Base-by-base conservation (phyloP, 2,797 vertebrate genomes). In the Peromyscus nudipes region DNA sequence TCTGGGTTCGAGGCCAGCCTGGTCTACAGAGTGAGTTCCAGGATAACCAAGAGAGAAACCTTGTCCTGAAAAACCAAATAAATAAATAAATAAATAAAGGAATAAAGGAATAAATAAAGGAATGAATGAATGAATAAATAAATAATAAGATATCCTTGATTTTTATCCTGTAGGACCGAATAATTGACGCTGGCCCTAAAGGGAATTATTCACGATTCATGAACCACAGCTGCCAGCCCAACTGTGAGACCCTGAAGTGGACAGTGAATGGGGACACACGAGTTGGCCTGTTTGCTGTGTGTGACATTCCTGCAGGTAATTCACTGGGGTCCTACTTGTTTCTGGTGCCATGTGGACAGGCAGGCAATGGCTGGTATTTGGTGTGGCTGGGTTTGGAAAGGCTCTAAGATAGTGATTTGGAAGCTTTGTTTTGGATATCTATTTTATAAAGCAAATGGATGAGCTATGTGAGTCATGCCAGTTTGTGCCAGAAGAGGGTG, bases 161-260 rank as follows among this genome's bases (percentile, higher is more conserved):
- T 12, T 43, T 17, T n/a, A 29, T 76, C 76, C 96, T 95, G 25
- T 93, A 99, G 99, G 99, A 99, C 97, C 99, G 99, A 0, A 99
- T 99, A 94, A 99, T 99, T 2, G 99, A 99, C 4, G 99, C 99
- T 0, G 99, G 99, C 31, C 99, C 99, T 43, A 99, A 99, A 98
- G 99, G 99, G 77, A 99, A 99, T 99, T 99, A 99, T 95, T 99
- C 99, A 8, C 99, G 99, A 89, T 99, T 99, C 97, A 99, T 99
- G 99, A 99, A 99, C 97, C 99, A 99, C 99, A 99, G 99, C 99
- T 99, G 99, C 97, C 99, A 99, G 98, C 99, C 99, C 97, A 99
- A 99, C 98, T 99, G 99, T 71, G 99, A 99, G 98, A 99, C 99
- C 2, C 99, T 99, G 79, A 99, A 99, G 98, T 99, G 99, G 99